Conservation (phyloP, 2,113 vertebrate species). For the Alligator mississippiensis region DNA sequence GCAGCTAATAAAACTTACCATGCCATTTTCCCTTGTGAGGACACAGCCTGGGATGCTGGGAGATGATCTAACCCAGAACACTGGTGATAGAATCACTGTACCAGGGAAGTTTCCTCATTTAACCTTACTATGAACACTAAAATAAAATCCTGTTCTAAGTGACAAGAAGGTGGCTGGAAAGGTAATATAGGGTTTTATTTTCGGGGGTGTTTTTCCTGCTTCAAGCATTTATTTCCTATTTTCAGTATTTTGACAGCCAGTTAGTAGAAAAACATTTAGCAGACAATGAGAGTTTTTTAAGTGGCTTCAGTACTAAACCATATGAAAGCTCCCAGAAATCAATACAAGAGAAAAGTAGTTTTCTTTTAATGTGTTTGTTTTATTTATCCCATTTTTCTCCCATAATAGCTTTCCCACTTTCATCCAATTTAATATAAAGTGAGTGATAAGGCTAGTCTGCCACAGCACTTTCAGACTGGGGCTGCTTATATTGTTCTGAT, state of each 20-base stretch:
- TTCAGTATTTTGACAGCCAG: constrained; percentile 16
- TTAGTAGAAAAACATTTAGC: constrained; percentile 31
- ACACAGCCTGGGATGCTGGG: neutral
- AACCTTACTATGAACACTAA: neutral
- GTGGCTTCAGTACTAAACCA: constrained; percentile 19
- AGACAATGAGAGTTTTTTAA: constrained; percentile 45
- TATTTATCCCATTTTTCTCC: constrained; percentile 6
- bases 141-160: neutral
- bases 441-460: neutral
- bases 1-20: neutral
- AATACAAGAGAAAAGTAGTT: constrained; percentile 17
- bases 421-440: neutral
- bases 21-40: neutral
- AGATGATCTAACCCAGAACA: neutral
- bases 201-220: neutral
- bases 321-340: neutral
- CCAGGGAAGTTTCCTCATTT: neutral
- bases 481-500: neutral
- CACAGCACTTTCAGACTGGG: neutral
- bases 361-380: neutral
- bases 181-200: neutral
- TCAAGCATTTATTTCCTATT: constrained; percentile 11
- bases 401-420: neutral
- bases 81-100: neutral
- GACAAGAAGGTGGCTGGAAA: neutral